Base-by-base conservation (phyloP, 2,113 vertebrate genomes). In the Nansenia antarctica region DNA sequence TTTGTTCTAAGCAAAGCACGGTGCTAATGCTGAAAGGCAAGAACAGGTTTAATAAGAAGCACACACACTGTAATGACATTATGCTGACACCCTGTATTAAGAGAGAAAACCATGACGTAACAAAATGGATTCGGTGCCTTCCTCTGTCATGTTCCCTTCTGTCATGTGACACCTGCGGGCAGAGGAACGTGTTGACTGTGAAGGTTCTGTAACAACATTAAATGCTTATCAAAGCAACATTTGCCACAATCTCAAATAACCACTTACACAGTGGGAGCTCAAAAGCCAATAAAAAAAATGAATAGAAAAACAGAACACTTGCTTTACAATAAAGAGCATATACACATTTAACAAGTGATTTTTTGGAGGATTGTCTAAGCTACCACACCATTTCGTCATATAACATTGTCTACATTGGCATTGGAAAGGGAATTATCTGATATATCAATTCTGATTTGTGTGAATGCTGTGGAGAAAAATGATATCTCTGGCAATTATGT, bases 21-120 rank as follows among this genome's bases (percentile, higher is more conserved):
- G 37, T 72, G 77, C 69, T 86, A 52, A 70, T 70, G 77, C 53
- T 81, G 30, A 81, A 87, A 89, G 77, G 83, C 85, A 74, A 66
- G 34, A 79, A 68, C 49, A 69, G 72, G 54, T 75, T 72, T 53
- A 49, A 35, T 3, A 65, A 72, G 62, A 80, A 80, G 72, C 75
- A 75, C 49, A 69, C 65, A 65, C 30, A 52, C 52, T 0, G n/a
- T 69, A 65, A 76, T 62, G 78, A 68, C 70, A 55, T 70, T 47
- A 69, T 29, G 62, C 75, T 75, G 79, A 77, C 71, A 52, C 27
- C 39, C 58, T 7, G 59, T 27, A 49, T 63, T 61, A 42, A 65
- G 47, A 2, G 15, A 53, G 67, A 20, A 61, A 63, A 76, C 12
- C n/a, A n/a, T 26, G 54, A 15, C 15, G 34, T n/a, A 47, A 3